A percentile compares a stretch with the other conserved stretches of the same genome.
These are phyloP conservation scores for Caenorhabditis macrosperma DNA, from an alignment of 2,888 invertebrate species.

Conservation along the genomic window DNA sequence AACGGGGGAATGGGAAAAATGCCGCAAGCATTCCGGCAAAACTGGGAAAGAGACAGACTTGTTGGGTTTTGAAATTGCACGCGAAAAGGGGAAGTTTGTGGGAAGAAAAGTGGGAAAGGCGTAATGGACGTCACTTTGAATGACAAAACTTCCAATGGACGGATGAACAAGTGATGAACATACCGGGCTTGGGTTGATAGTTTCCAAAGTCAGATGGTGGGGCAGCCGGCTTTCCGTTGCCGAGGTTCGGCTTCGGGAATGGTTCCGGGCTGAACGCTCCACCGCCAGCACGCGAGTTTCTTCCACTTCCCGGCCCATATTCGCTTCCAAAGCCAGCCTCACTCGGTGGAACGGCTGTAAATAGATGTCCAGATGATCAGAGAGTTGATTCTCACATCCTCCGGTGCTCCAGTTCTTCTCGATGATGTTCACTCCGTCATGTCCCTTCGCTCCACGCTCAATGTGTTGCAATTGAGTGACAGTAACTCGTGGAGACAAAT, in stretches of 20 bases:
- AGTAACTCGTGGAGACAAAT: constrained; percentile 76
- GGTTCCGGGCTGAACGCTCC: constrained; percentile 59
- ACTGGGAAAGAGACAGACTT: background rate
- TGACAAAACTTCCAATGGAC: constrained; percentile 9
- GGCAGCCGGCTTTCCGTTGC: constrained; percentile 39
- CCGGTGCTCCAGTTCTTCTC: constrained; percentile 77
- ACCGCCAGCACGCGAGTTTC: constrained; percentile 66
- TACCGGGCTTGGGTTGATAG: constrained; percentile 53
- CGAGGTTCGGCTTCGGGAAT: constrained; percentile 37
- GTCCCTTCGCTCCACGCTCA: constrained; percentile 74
- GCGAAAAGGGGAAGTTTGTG: constrained; percentile 5
- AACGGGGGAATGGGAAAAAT: constrained; percentile 38
- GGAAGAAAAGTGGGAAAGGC: background rate
- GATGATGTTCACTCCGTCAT: constrained; percentile 74
- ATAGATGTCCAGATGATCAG: too few species aligned
- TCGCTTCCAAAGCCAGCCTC: constrained; percentile 66
- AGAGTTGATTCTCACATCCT: constrained; percentile 58
- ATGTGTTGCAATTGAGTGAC: constrained; percentile 77
- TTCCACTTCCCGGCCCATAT: constrained; percentile 68
- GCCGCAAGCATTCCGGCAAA: constrained; percentile 26
- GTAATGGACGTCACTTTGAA: constrained; percentile 3
- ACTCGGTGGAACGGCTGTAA: constrained; percentile 59
- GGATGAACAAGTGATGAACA: background rate
- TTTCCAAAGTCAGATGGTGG: constrained; percentile 14
- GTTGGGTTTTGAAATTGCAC: background rate